Evolutionary conservation across 1,140 invertebrate species (phyloP), one percentile per base, ranked within the genome.

Genomic region (Drosophila pallidifrons): DNA sequence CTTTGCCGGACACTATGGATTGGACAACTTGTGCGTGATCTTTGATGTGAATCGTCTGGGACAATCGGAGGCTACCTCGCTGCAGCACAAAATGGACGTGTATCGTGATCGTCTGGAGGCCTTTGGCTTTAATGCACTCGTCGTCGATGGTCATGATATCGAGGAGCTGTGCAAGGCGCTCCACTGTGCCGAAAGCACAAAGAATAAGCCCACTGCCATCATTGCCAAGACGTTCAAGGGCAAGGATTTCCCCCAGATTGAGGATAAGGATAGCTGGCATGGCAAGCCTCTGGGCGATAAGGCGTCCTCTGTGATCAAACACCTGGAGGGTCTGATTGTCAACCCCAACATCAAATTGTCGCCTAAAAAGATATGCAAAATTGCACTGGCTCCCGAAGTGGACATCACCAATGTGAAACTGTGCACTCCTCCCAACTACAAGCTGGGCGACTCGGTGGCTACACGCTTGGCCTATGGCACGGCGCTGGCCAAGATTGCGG

Each of bases 41-140:
- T 98, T 99, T 91, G 99, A 99, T 92, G 95, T 99, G 10, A 99
- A 99, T 93, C 95, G 99, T 55, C 94, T 99, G 32, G 99, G 99
- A 15, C 99, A 99, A 93, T 99, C 98, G 65, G 98, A 99, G 88
- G 95, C 98, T 4, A 99, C 99, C 4, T 95, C 96, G 28, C 94
- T 99, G 59, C 97, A 98, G 83, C 99, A 99, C 91, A 95, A 99
- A 83, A 95, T 99, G 94, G 97, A 99, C 49, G 93, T 95, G 1
- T 99, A 99, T 92, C 95, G 96, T 20, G 96, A 96, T 64, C 95
- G 99, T 58, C 93, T 98, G 15, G 97, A 98, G 88, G 95, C 98
- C 28, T 99, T 99, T 93, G 99, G 98, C 60, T 96, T 97, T 81
- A 96, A 99, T 93, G 95, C 98, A 0, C 94, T 98, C 71, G 96